Evolutionary conservation across 2,888 invertebrate species (phyloP), one percentile per base, ranked within the genome.

Genomic region (Mellilla xanthometata): DNA sequence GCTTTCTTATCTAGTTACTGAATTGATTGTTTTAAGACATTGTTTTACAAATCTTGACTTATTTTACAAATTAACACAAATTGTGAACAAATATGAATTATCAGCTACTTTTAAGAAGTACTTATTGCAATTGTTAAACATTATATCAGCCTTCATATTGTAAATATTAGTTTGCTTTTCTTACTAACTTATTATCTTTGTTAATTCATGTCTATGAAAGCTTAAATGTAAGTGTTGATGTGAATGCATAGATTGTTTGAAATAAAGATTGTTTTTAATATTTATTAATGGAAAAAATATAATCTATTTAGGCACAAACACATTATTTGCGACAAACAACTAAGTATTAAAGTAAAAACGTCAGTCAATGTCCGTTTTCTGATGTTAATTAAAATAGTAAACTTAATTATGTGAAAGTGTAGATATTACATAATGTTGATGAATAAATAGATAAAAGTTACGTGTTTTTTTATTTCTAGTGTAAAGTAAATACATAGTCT

Each of bases 341-440:
- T 67, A 77, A 82, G 79, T 84, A 82, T 85, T 84, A 81, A 76
- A 24, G 0, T 24, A 2, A n/a, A 65, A 11, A 80, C 22, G 23
- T 40, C 76, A 81, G 81, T 79, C 65, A 49, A 54, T 66, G 69
- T 75, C 76, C 56, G 55, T 72, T 75, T 67, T 78, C 81, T 82
- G 81, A 81, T 84, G 74, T 77, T 76, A 81, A 74, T 80, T 69
- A 31, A 71, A 79, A 81, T 76, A 81, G 78, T 76, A 74, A 81
- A 76, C 69, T 70, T 65, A 72, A 76, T 82, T 81, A 83, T 87
- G 86, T 86, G 86, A 84, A 86, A 85, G 84, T 89, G 88, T 89
- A 89, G 88, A 87, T 88, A 89, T 85, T 82, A 87, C 83, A 84
- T 87, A 89, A 89, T 87, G 89, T 89, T 89, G 87, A 87, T 83